Evolutionary conservation across 2,113 vertebrate genomes (phyloP).

Genomic region (Chloebia gouldiae): DNA sequence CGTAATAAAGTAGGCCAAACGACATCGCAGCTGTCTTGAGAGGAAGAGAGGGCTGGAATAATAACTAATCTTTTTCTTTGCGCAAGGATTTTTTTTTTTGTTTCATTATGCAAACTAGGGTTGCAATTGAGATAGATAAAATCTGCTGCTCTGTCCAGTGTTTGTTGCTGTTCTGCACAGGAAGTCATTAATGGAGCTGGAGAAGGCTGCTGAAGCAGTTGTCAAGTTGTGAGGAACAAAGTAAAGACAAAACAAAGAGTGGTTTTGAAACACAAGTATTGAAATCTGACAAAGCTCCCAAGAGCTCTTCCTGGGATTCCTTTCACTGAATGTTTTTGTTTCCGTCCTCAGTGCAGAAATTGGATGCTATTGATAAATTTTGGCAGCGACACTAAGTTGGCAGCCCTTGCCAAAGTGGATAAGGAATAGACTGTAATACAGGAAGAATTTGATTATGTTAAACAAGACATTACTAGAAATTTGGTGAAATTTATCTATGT

Average conservation of each 20-base stretch:
- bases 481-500: neutral
- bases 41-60: neutral
- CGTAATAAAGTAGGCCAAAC: slow-evolving; percentile 20
- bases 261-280: neutral
- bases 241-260: neutral
- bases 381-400: neutral
- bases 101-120: neutral
- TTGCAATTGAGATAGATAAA: neutral
- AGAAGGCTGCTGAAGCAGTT: neutral
- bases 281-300: neutral
- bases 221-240: neutral
- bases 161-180: neutral
- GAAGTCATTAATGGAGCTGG: neutral
- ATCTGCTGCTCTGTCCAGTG: neutral
- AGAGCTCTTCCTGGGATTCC: neutral
- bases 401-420: neutral
- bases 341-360: neutral
- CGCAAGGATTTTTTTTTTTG: neutral
- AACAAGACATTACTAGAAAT: neutral
- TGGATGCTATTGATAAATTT: neutral
- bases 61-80: neutral
- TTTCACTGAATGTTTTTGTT: neutral
- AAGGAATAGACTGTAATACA: neutral
- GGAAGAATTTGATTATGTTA: neutral
- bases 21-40: neutral